phyloP scores from a whole-genome alignment of 1,140 invertebrate genomes.

The Drosophila takahashii region DNA sequence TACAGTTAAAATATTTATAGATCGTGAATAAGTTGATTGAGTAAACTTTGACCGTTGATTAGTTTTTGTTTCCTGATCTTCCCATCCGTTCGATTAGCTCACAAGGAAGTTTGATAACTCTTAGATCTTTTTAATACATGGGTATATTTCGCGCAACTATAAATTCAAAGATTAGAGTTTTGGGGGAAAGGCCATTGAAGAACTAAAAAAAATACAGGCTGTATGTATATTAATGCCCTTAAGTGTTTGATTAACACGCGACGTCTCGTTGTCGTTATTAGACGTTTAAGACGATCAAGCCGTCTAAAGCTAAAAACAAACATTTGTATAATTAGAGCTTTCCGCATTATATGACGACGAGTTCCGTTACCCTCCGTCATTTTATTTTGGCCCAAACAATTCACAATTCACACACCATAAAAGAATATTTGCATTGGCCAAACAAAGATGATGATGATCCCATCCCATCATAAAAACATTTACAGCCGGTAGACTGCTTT shows the following conservation, averaged over 20 bases:
- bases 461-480: conserved; percentile 15
- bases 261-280: conserved; percentile 3
- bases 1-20: neutral
- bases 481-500: conserved; percentile 1
- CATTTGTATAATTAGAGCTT: conserved; percentile 51
- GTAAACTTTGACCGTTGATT: conserved; percentile 22
- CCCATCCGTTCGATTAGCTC: no score
- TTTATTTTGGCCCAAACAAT: no score
- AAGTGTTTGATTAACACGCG: conserved; percentile 34
- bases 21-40: neutral
- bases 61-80: conserved; percentile 19
- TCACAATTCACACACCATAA: conserved; percentile 22
- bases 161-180: conserved; percentile 18
- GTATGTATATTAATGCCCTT: neutral
- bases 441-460: conserved; percentile 6
- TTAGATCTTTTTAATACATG: neutral
- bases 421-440: conserved; percentile 14
- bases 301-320: conserved; percentile 45
- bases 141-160: neutral
- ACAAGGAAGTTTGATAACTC: conserved; percentile 12
- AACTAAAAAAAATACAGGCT: neutral
- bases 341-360: conserved; percentile 24
- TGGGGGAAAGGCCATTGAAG: neutral
- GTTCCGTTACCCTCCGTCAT: neutral
- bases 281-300: conserved; percentile 17